Evolutionary conservation across 2,888 invertebrate species (phyloP), one percentile per base, ranked within the genome.

Genomic region (Sturmia bella): DNA sequence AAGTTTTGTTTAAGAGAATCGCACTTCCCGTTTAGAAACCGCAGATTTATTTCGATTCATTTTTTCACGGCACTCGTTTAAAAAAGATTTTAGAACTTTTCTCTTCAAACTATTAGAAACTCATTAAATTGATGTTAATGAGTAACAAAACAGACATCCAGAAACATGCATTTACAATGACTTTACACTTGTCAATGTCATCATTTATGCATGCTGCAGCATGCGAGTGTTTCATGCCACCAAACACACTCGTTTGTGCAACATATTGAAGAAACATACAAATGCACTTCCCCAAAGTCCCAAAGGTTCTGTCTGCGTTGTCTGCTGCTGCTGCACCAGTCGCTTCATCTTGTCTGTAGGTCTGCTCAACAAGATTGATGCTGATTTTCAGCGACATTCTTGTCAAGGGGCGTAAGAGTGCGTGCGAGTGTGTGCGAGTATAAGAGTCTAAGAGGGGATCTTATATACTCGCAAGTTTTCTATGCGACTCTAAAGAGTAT

Each of bases 91-190:
- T 27, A 1, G 15, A 45, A 61, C 2, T 45, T 63, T 64, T 54
- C 50, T 74, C 75, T 74, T 37, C 41, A 78, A 82, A 84, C 86
- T 88, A 89, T 89, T 89, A 89, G 89, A 89, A 89, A 86, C 85
- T 86, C 89, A 88, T 89, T 89, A 89, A 88, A 88, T 85, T 86
- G 85, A 86, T 88, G 87, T 85, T 88, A 89, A 89, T 87, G 87
- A 87, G 86, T 84, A 78, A 12, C 63, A 82, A 74, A 80, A 69
- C 63, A 66, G 61, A 69, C 70, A 80, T 54, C 56, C 17, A 61
- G 54, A 80, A 77, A 78, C 80, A 83, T 74, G 59, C 32, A 48
- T 80, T 63, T 68, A 72, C 80, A 69, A 63, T 63, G 81, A 72
- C 78, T 83, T 85, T 84, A 75, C 87, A 86, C 87, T 88, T 87